Evolutionary conservation across 2,888 invertebrate genomes (phyloP).

Genomic region (Halocaridina rubra): DNA sequence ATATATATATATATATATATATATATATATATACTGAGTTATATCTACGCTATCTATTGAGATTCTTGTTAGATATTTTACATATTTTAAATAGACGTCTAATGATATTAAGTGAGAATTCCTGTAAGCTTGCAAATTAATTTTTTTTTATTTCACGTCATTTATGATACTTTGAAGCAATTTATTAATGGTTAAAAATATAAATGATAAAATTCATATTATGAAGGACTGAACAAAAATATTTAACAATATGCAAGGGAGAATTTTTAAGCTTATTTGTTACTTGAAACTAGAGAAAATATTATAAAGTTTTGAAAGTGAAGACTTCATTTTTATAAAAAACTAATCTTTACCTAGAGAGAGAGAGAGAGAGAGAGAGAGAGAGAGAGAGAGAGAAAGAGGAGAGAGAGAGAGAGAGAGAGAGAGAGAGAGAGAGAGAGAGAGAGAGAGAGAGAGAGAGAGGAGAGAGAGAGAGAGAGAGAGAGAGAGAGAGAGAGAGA

Average conservation of each 20-base stretch:
- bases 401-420: background rate
- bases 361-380: background rate
- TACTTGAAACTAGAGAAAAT: no score
- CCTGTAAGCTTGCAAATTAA: background rate
- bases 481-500: background rate
- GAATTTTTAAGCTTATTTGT: background rate
- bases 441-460: background rate
- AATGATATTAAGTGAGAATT: background rate
- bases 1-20: background rate
- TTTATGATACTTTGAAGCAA: no score
- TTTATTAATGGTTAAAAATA: no score
- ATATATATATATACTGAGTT: constrained; percentile 2
- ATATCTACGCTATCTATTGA: background rate
- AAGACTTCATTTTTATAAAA: no score
- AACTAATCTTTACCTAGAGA: no score
- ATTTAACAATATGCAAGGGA: background rate
- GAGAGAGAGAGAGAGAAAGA: background rate
- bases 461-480: background rate
- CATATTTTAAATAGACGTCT: background rate
- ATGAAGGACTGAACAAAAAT: background rate
- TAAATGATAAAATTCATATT: background rate
- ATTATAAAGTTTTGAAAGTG: no score
- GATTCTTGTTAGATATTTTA: background rate
- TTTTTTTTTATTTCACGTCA: background rate
- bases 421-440: background rate